Evolutionary conservation across 2,797 vertebrate species (phyloP), one percentile per base, ranked within the genome.

Genomic region (Myiothlypis chrysogaster): DNA sequence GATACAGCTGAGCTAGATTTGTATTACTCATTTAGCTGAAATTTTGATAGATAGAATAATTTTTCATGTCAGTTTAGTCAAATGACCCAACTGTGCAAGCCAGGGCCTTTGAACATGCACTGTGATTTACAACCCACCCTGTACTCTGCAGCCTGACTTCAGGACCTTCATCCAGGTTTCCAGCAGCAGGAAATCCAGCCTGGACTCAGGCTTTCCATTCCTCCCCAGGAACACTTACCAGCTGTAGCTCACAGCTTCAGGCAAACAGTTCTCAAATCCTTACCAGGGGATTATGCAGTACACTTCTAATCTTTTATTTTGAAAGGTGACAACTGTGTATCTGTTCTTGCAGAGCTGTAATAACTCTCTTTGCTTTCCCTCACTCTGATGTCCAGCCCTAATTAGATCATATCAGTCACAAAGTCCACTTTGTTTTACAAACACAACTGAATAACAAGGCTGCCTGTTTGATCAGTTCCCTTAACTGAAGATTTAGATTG

Each of bases 101-200:
- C 49, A 49, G 32, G 15, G 57, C 70, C 64, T 91, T 44, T 37
- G 72, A 56, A 65, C 39, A n/a, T 3, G 12, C 35, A 4, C 43
- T 37, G 60, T 85, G 73, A 79, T 66, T 75, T 91, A 69, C 71
- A 94, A 34, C 55, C 59, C 34, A 53, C 55, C 37, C 73, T 35
- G 39, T 15, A 4, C 28, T 59, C 65, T 55, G 47, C 32, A 61
- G 30, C 46, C 50, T 35, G 14, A 66, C 56, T 56, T 63, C 37
- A 90, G 69, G n/a, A 63, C 37, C 76, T 91, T 80, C 61, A 52
- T 75, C 64, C 90, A 88, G 88, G 30, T 75, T 90, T 91, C 85
- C 83, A 91, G 5, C 6, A 90, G 77, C 61, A 90, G 89, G 72
- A 96, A 94, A 65, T 86, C 61, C 73, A 94, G 88, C 22, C 69